Conservation (phyloP, 2,113 vertebrate genomes). For the Chroicocephalus ridibundus region DNA sequence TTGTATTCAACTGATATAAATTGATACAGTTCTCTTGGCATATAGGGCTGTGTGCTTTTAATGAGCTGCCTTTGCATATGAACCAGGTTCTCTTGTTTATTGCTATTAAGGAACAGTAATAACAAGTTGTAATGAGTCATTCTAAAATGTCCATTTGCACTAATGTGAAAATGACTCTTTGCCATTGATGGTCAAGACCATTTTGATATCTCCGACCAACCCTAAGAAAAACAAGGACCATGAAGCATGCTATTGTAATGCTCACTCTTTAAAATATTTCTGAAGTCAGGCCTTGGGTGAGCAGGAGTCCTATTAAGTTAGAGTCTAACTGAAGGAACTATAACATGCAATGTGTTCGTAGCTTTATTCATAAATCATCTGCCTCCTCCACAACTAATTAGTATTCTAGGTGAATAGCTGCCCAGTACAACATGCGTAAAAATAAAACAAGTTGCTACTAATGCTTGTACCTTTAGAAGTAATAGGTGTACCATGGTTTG, state of each 20-base stretch:
- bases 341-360: not conserved
- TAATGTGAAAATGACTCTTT: not conserved
- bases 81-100: not conserved
- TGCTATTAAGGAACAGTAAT: not conserved
- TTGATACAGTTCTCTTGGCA: not conserved
- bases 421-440: not conserved
- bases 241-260: not conserved
- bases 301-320: not conserved
- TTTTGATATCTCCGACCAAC: not conserved
- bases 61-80: not conserved
- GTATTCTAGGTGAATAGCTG: not conserved
- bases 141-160: not conserved
- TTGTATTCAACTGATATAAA: not conserved
- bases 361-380: constrained; percentile 6
- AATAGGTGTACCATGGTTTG: not conserved
- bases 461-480: not conserved
- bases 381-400: not conserved
- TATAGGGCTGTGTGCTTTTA: not conserved
- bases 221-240: not conserved
- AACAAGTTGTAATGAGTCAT: not conserved
- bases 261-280: not conserved
- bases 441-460: not conserved
- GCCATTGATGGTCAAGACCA: not conserved
- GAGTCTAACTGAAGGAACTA: not conserved
- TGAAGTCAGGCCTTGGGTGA: not conserved